Conservation (phyloP, 2,113 vertebrate species). For the Actenoides lindsayi region DNA sequence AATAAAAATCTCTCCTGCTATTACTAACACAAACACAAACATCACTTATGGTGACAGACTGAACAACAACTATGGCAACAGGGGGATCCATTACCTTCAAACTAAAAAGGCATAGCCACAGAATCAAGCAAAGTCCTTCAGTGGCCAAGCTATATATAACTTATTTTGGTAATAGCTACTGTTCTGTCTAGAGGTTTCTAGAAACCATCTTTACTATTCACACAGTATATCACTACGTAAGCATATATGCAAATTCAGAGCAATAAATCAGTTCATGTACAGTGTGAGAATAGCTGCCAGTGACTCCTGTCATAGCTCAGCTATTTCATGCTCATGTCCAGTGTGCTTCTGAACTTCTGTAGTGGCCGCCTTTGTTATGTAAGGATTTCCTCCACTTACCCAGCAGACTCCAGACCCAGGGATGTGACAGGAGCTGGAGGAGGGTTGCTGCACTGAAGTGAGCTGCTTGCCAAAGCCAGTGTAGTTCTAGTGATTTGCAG, state of each 20-base stretch:
- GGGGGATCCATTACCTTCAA: slow-evolving; percentile 18
- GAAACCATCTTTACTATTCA: background rate
- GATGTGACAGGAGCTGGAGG: background rate
- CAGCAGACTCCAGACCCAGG: background rate
- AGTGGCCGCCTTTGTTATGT: background rate
- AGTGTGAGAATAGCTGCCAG: background rate
- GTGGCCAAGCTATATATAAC: background rate
- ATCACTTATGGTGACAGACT: slow-evolving; percentile 32
- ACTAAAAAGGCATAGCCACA: background rate
- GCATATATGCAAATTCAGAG: background rate
- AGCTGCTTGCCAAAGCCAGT: background rate
- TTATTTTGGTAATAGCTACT: background rate
- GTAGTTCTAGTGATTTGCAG: background rate
- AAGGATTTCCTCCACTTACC: background rate
- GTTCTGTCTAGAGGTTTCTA: background rate
- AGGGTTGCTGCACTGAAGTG: background rate
- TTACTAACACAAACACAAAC: slow-evolving; percentile 52
- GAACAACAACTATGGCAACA: background rate
- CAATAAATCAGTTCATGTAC: background rate
- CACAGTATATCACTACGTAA: background rate
- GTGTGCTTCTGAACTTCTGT: background rate
- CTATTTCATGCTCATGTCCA: background rate
- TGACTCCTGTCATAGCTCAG: background rate
- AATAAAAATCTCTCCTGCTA: slow-evolving; percentile 20
- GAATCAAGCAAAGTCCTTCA: background rate